Percentiles rank a stretch among this genome's conserved stretches.
phyloP scores from a whole-genome alignment of 1,140 invertebrate genomes.

The Drosophila dunni region DNA sequence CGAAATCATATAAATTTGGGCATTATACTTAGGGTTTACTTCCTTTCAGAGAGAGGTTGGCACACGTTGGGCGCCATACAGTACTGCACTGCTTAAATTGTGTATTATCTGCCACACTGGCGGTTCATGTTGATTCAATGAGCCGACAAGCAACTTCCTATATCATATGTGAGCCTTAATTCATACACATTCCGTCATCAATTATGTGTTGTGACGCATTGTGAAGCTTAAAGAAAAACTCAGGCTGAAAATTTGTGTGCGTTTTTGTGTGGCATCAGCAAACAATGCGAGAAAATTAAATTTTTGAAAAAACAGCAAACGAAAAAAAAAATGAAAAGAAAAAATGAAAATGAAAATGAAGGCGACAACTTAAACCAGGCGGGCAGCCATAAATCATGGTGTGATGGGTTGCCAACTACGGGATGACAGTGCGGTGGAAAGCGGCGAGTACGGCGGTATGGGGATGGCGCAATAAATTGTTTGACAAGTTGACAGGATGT shows the following conservation, averaged over 20 bases:
- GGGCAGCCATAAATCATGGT: slow-evolving; percentile 69
- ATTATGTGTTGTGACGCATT: slow-evolving; percentile 35
- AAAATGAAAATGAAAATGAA: slow-evolving; percentile 24
- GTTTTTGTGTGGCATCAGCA: slow-evolving; percentile 12
- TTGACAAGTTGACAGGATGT: slow-evolving; percentile 74
- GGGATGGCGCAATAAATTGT: slow-evolving; percentile 72
- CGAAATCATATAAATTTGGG: too few species aligned
- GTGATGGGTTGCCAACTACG: slow-evolving; percentile 30
- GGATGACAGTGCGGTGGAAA: not conserved
- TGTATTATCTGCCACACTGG: slow-evolving; percentile 16
- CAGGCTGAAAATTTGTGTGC: slow-evolving; percentile 51
- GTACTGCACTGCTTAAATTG: not conserved
- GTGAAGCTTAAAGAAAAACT: slow-evolving; percentile 21
- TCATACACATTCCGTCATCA: slow-evolving; percentile 39
- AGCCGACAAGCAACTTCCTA: slow-evolving; percentile 1
- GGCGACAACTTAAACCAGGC: slow-evolving; percentile 61
- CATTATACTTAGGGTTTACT: too few species aligned
- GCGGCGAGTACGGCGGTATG: not conserved
- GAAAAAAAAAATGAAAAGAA: slow-evolving; percentile 15
- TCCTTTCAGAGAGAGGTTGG: too few species aligned
- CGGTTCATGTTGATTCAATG: slow-evolving; percentile 28
- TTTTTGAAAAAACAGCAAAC: slow-evolving; percentile 47
- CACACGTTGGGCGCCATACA: slow-evolving; percentile 6
- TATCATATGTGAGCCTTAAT: slow-evolving; percentile 12
- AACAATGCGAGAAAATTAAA: slow-evolving; percentile 54